These are phyloP conservation scores for Netelia inedita DNA, from an alignment of 2,888 invertebrate species.

Conservation along the genomic window DNA sequence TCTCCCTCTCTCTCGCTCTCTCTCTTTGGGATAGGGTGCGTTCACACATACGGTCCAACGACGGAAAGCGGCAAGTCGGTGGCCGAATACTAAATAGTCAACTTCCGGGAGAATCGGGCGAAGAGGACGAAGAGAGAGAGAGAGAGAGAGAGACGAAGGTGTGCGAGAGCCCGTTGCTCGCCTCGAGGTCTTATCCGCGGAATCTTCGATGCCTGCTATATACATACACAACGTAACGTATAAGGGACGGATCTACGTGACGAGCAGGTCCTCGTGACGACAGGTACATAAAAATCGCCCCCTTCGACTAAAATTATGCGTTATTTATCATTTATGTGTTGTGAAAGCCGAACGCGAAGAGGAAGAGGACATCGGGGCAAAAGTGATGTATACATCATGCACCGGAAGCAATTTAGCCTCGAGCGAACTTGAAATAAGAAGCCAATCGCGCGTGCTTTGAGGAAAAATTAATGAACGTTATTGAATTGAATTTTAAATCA, in stretches of 20 bases:
- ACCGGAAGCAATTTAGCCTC: constrained; percentile 60
- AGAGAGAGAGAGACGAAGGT: neutral
- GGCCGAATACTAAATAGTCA: constrained; percentile 70
- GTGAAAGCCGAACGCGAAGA: neutral
- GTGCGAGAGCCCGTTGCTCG: constrained; percentile 5
- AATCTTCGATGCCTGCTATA: constrained; percentile 63
- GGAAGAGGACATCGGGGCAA: constrained; percentile 37
- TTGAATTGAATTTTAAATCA: neutral
- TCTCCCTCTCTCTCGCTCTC: constrained; percentile 4
- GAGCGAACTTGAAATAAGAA: constrained; percentile 50
- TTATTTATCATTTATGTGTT: constrained; percentile 46
- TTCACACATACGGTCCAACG: constrained; percentile 69
- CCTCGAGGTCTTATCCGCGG: constrained; percentile 62
- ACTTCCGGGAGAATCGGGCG: constrained; percentile 67
- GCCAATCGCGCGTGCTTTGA: neutral
- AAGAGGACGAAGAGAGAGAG: constrained; percentile 21
- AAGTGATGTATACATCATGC: constrained; percentile 14
- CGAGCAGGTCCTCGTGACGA: constrained; percentile 38
- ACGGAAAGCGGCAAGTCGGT: constrained; percentile 74
- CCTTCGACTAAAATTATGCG: constrained; percentile 37
- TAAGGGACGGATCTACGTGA: constrained; percentile 60
- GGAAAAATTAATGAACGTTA: neutral
- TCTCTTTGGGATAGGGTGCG: constrained; percentile 60
- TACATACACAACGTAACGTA: constrained; percentile 28
- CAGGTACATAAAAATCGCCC: constrained; percentile 29